A percentile compares a stretch with the other conserved stretches of the same genome.
phyloP scores from a whole-genome alignment of 2,113 vertebrate genomes.

The Leptobrachium ailaonicum region DNA sequence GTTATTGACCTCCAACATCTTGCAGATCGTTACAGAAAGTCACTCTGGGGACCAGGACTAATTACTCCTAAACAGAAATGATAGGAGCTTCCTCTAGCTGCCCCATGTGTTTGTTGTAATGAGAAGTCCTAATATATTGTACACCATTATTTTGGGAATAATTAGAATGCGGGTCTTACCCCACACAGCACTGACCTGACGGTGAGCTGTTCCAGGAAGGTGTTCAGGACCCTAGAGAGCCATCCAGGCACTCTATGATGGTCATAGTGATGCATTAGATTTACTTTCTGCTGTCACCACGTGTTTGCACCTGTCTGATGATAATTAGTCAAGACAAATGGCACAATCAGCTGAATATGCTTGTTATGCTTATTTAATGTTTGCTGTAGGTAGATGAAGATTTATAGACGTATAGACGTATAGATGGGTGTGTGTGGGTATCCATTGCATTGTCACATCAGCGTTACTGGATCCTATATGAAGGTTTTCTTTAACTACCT shows the following conservation, averaged over 20 bases:
- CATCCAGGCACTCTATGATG: not conserved
- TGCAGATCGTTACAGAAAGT: too few relatives aligned
- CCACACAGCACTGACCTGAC: not conserved
- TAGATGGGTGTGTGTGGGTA: too few relatives aligned
- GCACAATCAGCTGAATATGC: constrained; percentile 18
- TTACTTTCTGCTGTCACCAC: constrained; percentile 1
- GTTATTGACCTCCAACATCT: too few relatives aligned
- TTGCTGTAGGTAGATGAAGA: constrained; percentile 22
- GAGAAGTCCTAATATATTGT: too few relatives aligned
- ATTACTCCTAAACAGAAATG: too few relatives aligned
- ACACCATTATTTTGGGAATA: too few relatives aligned
- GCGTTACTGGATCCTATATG: not conserved
- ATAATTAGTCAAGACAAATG: constrained; percentile 25
- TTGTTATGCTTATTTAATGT: constrained; percentile 31
- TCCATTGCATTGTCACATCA: not conserved
- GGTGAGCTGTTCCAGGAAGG: not conserved
- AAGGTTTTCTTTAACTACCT: not conserved
- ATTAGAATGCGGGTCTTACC: too few relatives aligned
- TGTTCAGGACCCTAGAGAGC: not conserved
- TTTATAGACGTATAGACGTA: constrained; percentile 15
- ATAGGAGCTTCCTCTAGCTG: too few relatives aligned
- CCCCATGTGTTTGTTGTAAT: too few relatives aligned
- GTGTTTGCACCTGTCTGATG: constrained; percentile 20
- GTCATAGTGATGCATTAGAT: constrained; percentile 2
- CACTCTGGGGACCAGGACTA: too few relatives aligned